Base-by-base conservation (phyloP, 2,888 invertebrate species). In the Pachymerium ferrugineum region DNA sequence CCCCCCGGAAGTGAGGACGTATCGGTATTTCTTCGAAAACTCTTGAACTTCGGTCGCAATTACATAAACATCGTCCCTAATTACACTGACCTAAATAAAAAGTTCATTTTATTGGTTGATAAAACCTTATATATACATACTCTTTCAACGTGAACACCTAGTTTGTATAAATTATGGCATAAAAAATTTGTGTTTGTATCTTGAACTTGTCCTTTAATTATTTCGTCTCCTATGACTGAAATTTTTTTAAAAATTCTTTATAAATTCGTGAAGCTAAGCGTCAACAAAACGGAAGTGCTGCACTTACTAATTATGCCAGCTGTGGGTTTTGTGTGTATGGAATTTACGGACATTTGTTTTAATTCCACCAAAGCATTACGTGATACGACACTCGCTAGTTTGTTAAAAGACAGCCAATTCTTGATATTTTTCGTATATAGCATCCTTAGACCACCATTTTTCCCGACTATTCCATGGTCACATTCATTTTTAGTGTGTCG, bases 1-100 rank as follows among this genome's bases (percentile, higher is more conserved):
- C 35, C 91, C 91, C 19, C 91, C 91, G 0, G 89, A 86, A 0
- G 91, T 91, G 74, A 91, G 85, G 6, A 91, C 90, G 82, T 88
- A 87, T 68, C 86, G 86, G 80, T 84, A 90, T 73, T 80, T 82
- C 2, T 81, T 78, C 1, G 90, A 89, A 80, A 89, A 89, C 42
- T 82, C 76, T 70, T 81, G 81, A 2, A 91, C 87, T 83, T 90
- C 90, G 29, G 85, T 79, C 3, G 88, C 85, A 74, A 92, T 90
- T 68, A 84, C 85, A 31, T 87, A 83, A 2, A 89, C 80, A 73
- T 86, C 83, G 81, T 92, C 91, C 74, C 87, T 86, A 78, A 91
- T 85, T 28, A 90, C 86, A 33, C 33, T 33, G 12, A 70, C 31
- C 70, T 70, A 67, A 67, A 68, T 3, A 0, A 29, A 28, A 30